Base-by-base conservation (phyloP, 2,888 invertebrate species). In the Aphidius colemani region DNA sequence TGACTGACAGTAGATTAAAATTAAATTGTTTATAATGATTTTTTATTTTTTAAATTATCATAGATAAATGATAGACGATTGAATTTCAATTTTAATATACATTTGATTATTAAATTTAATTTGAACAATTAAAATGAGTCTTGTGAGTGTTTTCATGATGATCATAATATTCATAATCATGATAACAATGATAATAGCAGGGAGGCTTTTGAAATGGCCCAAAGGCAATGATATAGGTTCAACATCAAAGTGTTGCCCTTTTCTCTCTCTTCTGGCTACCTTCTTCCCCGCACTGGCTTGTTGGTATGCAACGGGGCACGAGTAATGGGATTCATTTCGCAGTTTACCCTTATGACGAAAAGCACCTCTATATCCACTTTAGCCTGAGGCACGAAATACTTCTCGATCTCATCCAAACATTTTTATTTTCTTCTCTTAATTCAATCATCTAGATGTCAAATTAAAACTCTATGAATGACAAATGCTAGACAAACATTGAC, bases 281-380 rank as follows among this genome's bases (percentile, higher is more conserved):
- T 30, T 30, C 30, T 30, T 30, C 5, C 30, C 30, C 30, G 3
- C 4, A 60, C 60, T 41, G 45, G 30, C 62, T 48, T 61, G 61
- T 65, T 62, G 67, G 53, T 57, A 71, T 70, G 61, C 67, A 65
- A n/a, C 64, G 62, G 59, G 55, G 69, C 61, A 66, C 66, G 66
- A 72, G 70, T 71, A 67, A 81, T 81, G 80, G 79, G 81, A 82
- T 82, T 81, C 81, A 80, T 79, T 80, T 79, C 78, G 76, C 76
- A 72, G 74, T 77, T 75, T 76, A 74, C 73, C 74, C 77, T 72
- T 71, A 68, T 5, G 4, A 30, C 46, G 63, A 61, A 65, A 63
- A 70, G 67, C 71, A 72, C 70, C 72, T 74, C 45, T 44, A 39
- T 50, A 49, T 57, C 55, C 43, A 13, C 39, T 39, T 46, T 39